Conservation (phyloP, 2,797 vertebrate genomes). For the Tadarida brasiliensis region DNA sequence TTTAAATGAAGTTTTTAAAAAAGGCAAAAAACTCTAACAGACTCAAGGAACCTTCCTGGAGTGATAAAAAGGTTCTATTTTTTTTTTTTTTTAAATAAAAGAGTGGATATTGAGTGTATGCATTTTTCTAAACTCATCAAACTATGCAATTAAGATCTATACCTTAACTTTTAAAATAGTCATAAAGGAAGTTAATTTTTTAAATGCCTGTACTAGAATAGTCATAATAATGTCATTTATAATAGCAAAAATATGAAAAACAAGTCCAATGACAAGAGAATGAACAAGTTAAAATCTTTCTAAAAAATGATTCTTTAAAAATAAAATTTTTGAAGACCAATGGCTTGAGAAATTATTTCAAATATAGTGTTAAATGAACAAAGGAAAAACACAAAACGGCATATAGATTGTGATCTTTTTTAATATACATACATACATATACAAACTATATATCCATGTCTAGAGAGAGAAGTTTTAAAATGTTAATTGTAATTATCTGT, state of each 20-base stretch:
- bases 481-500: background rate
- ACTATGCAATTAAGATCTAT: background rate
- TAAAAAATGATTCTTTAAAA: background rate
- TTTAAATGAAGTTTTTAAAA: background rate
- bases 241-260: constrained; percentile 33
- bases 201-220: background rate
- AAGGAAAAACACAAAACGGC: background rate
- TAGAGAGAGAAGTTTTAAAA: background rate
- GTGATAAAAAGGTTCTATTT: background rate
- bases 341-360: background rate
- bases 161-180: background rate
- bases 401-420: background rate
- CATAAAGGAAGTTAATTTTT: background rate
- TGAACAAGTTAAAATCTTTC: background rate
- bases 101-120: background rate
- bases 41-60: background rate
- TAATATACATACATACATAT: background rate
- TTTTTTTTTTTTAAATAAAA: background rate
- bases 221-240: background rate
- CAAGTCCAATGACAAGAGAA: background rate
- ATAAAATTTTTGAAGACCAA: background rate
- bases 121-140: background rate
- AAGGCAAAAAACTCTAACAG: background rate
- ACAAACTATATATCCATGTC: background rate
- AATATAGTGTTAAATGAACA: constrained; percentile 37